Evolutionary conservation across 1,140 invertebrate species (phyloP).

Genomic region (Tribolium madens): DNA sequence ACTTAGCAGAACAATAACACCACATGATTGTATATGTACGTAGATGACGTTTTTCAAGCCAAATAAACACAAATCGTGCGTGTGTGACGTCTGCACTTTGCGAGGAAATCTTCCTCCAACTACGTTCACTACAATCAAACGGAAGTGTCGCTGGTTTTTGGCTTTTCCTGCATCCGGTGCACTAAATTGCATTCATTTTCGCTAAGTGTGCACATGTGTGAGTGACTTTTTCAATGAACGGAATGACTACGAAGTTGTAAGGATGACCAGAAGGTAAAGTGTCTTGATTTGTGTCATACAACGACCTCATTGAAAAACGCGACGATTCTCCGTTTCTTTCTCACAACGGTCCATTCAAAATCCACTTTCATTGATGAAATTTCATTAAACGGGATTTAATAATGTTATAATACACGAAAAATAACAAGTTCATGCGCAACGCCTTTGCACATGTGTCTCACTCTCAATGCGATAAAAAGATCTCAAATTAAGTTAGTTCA

Average conservation of each 20-base stretch:
- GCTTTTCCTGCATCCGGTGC: conserved; percentile 25
- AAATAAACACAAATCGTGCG: conserved; percentile 12
- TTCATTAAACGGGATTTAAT: conserved; percentile 7
- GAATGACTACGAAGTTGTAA: background rate
- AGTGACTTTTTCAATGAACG: background rate
- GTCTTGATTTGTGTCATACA: background rate
- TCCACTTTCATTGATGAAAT: conserved; percentile 42
- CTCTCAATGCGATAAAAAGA: conserved; percentile 32
- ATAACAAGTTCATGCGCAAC: background rate
- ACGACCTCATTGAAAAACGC: conserved; percentile 15
- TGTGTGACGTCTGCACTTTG: conserved; percentile 21
- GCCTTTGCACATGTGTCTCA: conserved; percentile 1
- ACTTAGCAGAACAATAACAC: conserved; percentile 13
- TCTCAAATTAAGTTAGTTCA: conserved; percentile 45
- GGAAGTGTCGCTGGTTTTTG: conserved; percentile 26
- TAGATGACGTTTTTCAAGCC: conserved; percentile 23
- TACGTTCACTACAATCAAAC: background rate
- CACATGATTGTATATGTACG: conserved; percentile 22
- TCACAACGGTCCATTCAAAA: conserved; percentile 36
- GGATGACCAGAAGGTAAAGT: conserved; percentile 13
- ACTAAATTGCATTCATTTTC: background rate
- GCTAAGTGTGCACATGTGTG: background rate
- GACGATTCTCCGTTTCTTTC: conserved; percentile 26
- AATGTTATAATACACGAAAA: background rate
- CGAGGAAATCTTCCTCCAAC: background rate